A percentile compares a stretch with the other conserved stretches of the same genome.
These are phyloP conservation scores for Heliconius himera DNA, from an alignment of 1,140 invertebrate species.

Conservation along the genomic window DNA sequence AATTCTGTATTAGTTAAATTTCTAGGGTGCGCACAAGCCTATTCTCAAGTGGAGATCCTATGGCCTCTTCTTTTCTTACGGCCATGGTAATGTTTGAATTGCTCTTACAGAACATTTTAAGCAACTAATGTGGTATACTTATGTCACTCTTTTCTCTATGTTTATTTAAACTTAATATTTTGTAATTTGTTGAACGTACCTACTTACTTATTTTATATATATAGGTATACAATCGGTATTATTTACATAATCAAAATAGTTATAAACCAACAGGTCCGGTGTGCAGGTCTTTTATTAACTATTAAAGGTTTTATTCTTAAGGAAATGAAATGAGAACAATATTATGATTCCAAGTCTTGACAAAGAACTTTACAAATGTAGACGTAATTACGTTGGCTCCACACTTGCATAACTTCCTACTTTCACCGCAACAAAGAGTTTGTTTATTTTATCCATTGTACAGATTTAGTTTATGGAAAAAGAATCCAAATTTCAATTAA, in stretches of 20 bases:
- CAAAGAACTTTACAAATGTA: constrained; percentile 40
- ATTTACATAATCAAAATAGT: not conserved
- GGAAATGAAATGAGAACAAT: constrained; percentile 34
- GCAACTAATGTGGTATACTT: not conserved
- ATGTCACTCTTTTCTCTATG: not conserved
- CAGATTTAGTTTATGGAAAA: not conserved
- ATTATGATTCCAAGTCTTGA: constrained; percentile 36
- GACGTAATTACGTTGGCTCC: constrained; percentile 47
- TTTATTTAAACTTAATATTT: too few species aligned
- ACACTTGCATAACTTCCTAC: constrained; percentile 60
- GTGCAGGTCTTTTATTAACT: constrained; percentile 2
- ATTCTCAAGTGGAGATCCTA: too few species aligned
- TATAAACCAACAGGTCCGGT: not conserved
- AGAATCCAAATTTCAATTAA: not conserved
- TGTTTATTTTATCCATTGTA: constrained; percentile 25
- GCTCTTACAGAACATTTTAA: not conserved
- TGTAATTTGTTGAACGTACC: too few species aligned
- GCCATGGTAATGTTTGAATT: too few species aligned
- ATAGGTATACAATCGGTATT: not conserved
- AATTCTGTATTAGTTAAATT: too few species aligned
- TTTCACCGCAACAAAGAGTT: constrained; percentile 59
- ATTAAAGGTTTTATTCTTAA: constrained; percentile 23
- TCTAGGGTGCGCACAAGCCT: too few species aligned
- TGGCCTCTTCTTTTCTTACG: too few species aligned
- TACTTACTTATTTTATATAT: too few species aligned